Evolutionary conservation across 2,888 invertebrate species (phyloP).

Genomic region (Lottia gigantea): DNA sequence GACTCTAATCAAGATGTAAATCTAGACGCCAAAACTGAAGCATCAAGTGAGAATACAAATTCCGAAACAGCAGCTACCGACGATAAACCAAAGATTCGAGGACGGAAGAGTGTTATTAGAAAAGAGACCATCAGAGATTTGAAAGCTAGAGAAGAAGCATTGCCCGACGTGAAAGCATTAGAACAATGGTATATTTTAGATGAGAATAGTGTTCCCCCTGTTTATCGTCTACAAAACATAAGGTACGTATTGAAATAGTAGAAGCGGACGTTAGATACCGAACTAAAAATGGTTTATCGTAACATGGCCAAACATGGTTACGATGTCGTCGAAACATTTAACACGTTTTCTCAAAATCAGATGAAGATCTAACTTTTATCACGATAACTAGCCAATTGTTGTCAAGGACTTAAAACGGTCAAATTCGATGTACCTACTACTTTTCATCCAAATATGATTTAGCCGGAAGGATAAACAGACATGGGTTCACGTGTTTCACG

Average conservation of each 20-base stretch:
- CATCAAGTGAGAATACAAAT: slow-evolving; percentile 6
- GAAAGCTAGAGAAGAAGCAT: slow-evolving; percentile 40
- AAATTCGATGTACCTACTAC: too few species aligned
- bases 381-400: too few species aligned
- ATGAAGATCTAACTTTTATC: too few species aligned
- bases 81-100: neutral
- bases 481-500: too few species aligned
- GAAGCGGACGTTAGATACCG: too few species aligned
- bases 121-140: slow-evolving; percentile 36
- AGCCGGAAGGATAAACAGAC: too few species aligned
- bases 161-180: slow-evolving; percentile 64
- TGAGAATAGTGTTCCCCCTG: slow-evolving; percentile 60
- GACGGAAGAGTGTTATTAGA: slow-evolving; percentile 16
- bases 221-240: slow-evolving; percentile 55
- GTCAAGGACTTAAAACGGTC: too few species aligned
- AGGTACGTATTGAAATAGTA: slow-evolving; percentile 39
- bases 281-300: too few species aligned
- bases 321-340: too few species aligned
- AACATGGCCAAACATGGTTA: too few species aligned
- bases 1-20: slow-evolving; percentile 28
- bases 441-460: too few species aligned
- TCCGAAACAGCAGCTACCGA: neutral
- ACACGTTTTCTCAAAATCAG: too few species aligned
- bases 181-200: slow-evolving; percentile 67
- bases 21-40: slow-evolving; percentile 15